A percentile compares a stretch with the other conserved stretches of the same genome.
Conservation (phyloP, 2,113 vertebrate species). For the Illadopsis cleaveri region DNA sequence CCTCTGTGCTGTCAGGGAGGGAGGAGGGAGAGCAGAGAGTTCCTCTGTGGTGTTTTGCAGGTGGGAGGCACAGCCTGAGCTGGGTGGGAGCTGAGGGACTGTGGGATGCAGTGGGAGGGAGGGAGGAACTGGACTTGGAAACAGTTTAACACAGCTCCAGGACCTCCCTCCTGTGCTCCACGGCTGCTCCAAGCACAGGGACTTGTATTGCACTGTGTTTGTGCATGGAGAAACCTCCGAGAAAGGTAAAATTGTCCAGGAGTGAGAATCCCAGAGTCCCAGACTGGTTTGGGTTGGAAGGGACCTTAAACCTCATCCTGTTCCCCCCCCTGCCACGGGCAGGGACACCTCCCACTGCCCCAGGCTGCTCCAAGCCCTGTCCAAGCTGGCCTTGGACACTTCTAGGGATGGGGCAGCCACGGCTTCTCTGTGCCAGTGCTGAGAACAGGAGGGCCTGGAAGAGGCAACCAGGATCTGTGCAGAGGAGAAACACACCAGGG, state of each 20-base stretch:
- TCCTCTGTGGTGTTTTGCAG: rapidly evolving
- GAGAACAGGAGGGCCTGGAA: not conserved
- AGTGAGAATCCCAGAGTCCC: not conserved
- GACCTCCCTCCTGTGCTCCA: not conserved
- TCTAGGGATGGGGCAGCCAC: not conserved
- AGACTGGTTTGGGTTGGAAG: not conserved
- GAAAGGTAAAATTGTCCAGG: rapidly evolving
- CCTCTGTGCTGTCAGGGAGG: not conserved
- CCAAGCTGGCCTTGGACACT: not conserved
- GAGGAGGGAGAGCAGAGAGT: not conserved
- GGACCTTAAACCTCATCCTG: not conserved
- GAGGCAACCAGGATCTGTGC: not conserved
- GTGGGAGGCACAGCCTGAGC: not conserved
- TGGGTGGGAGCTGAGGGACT: not conserved
- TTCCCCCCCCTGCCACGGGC: not conserved
- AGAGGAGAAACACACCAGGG: not conserved
- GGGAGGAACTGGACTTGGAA: not conserved
- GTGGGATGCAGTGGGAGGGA: not conserved
- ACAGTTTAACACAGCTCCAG: rapidly evolving
- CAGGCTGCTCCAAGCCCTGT: rapidly evolving
- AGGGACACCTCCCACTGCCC: not conserved
- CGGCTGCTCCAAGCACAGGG: not conserved
- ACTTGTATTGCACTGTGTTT: rapidly evolving
- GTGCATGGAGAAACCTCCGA: rapidly evolving
- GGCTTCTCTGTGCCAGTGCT: not conserved